Conservation (phyloP, 2,113 vertebrate genomes). For the Columba livia region DNA sequence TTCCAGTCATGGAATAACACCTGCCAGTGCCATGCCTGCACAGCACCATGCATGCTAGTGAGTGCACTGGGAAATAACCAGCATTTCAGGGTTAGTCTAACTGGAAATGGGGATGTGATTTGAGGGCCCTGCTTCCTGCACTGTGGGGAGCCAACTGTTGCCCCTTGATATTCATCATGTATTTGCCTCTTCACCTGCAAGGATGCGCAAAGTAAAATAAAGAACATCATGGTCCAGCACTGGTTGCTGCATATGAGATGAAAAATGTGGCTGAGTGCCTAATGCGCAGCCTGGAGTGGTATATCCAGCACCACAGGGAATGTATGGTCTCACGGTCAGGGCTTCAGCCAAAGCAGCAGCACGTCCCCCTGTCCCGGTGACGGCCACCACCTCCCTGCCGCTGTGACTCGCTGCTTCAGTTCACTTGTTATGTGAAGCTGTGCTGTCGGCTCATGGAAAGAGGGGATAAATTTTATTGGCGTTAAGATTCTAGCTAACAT, state of each 20-base stretch:
- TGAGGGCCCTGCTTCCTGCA: background rate
- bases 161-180: background rate
- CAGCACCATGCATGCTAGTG: background rate
- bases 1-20: background rate
- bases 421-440: background rate
- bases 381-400: background rate
- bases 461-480: background rate
- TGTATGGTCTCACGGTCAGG: background rate
- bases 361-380: background rate
- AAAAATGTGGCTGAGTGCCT: background rate
- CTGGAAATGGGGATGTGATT: background rate
- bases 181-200: background rate
- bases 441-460: background rate
- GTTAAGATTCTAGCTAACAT: background rate
- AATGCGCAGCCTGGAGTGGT: background rate
- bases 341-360: background rate
- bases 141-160: background rate
- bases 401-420: background rate
- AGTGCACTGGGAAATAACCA: background rate
- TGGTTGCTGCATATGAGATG: background rate
- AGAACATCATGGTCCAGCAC: background rate
- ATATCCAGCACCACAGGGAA: rapidly evolving
- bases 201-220: background rate
- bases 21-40: background rate
- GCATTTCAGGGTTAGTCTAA: background rate